These are phyloP conservation scores for Hypercompe scribonia DNA, from an alignment of 2,888 invertebrate genomes.

Conservation along the genomic window DNA sequence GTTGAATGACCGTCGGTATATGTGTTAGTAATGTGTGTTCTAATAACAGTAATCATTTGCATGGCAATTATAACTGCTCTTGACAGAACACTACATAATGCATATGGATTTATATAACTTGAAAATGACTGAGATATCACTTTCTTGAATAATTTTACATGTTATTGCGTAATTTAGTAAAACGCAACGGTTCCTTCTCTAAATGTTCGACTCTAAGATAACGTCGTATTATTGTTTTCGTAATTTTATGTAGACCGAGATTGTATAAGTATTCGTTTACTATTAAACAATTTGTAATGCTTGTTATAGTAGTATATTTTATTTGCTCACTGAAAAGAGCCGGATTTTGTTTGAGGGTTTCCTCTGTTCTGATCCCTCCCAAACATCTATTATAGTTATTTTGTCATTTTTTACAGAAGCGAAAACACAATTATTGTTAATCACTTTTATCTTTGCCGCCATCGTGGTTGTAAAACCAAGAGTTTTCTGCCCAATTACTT, in stretches of 20 bases:
- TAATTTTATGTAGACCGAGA: conserved; percentile 1
- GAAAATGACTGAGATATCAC: conserved; percentile 21
- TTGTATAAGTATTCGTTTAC: background rate
- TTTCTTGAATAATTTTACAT: conserved; percentile 11
- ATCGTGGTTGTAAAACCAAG: background rate
- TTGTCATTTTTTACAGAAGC: background rate
- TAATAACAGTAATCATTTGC: conserved; percentile 37
- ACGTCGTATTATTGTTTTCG: conserved; percentile 32
- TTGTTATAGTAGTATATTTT: background rate
- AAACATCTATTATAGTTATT: background rate
- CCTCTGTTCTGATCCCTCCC: background rate
- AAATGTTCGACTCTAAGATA: conserved; percentile 16
- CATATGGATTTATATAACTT: conserved; percentile 25
- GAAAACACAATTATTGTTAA: background rate
- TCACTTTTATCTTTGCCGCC: background rate
- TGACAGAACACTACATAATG: conserved; percentile 32
- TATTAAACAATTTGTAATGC: background rate
- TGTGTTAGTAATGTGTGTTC: conserved; percentile 31
- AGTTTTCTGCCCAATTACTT: background rate
- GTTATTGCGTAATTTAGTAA: background rate
- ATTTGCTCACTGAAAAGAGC: background rate
- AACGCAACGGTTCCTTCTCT: conserved; percentile 35
- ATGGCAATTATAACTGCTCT: conserved; percentile 48
- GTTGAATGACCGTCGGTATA: conserved; percentile 42
- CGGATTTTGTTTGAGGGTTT: background rate